Evolutionary conservation across 2,888 invertebrate species (phyloP).

Genomic region (Isotomurus palustris): DNA sequence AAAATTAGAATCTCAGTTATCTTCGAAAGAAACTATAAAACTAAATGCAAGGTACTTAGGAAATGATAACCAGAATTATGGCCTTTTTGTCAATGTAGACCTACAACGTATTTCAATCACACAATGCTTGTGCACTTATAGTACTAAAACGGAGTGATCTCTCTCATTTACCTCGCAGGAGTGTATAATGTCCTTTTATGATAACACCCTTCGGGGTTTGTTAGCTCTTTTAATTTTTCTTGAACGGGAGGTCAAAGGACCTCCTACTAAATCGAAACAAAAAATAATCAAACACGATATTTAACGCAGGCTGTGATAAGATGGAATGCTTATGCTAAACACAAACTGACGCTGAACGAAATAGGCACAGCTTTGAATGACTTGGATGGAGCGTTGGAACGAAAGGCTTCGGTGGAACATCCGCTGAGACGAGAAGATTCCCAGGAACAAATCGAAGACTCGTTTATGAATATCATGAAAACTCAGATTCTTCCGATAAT

Average conservation of each 20-base stretch:
- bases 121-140: too few species aligned
- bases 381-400: conserved; percentile 25
- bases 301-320: conserved; percentile 31
- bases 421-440: conserved; percentile 2
- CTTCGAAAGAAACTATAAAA: too few species aligned
- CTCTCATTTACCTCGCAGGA: too few species aligned
- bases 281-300: background rate
- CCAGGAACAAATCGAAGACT: conserved; percentile 21
- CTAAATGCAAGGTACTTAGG: too few species aligned
- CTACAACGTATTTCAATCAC: too few species aligned
- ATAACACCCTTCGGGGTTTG: background rate
- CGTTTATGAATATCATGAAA: conserved; percentile 20
- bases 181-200: too few species aligned
- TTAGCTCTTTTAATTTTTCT: conserved; percentile 23
- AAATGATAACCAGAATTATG: too few species aligned
- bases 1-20: too few species aligned
- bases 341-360: conserved; percentile 23
- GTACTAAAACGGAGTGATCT: too few species aligned
- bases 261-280: conserved; percentile 5
- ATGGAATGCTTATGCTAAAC: conserved; percentile 43
- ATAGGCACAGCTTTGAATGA: conserved; percentile 22
- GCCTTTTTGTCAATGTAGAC: too few species aligned
- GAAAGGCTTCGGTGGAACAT: background rate
- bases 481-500: conserved; percentile 35
- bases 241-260: conserved; percentile 15